Evolutionary conservation across 2,888 invertebrate genomes (phyloP), one percentile per base, ranked within the genome.

Genomic region (Dascillus cervinus): DNA sequence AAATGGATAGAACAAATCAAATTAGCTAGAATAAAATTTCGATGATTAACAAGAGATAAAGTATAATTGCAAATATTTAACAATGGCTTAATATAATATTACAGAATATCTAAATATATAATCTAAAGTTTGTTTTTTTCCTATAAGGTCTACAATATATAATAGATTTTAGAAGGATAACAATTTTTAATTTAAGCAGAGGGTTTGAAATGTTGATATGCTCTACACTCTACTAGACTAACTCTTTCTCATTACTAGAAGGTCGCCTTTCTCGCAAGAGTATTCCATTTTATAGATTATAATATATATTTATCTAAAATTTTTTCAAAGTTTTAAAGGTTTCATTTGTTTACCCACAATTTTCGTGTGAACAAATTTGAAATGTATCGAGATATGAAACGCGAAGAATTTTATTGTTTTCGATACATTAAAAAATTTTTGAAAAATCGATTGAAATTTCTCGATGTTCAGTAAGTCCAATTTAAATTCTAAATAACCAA

Each of bases 221-320:
- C 58, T n/a, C 60, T 60, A 60, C 46, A 40, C 22, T 37, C 56
- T 60, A 59, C 55, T 58, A 58, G 58, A 59, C 59, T 60, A 58
- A 50, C 50, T 53, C 46, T 36, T 37, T 41, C 33, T 41, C 34
- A 39, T 34, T n/a, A n/a, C n/a, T n/a, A n/a, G 30, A 29, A 38
- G 31, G 26, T 29, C 34, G 34, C 34, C 38, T 34, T 39, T 39
- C 27, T 30, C 24, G 30, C 28, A 39, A 39, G 34, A 39, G 34
- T 33, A n/a, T n/a, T n/a, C n/a, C n/a, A n/a, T n/a, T n/a, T n/a
- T n/a, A n/a, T n/a, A n/a, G n/a, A n/a, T n/a, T n/a, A n/a, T n/a
- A 12, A 26, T 29, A 38, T 38, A 38, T 34, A 34, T 26, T 34
- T 38, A 38, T 34, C 38, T 38, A 38, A 38, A 34, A 25, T 29